These are phyloP conservation scores for Nasonia oneida DNA, from an alignment of 2,888 invertebrate species.

Conservation along the genomic window DNA sequence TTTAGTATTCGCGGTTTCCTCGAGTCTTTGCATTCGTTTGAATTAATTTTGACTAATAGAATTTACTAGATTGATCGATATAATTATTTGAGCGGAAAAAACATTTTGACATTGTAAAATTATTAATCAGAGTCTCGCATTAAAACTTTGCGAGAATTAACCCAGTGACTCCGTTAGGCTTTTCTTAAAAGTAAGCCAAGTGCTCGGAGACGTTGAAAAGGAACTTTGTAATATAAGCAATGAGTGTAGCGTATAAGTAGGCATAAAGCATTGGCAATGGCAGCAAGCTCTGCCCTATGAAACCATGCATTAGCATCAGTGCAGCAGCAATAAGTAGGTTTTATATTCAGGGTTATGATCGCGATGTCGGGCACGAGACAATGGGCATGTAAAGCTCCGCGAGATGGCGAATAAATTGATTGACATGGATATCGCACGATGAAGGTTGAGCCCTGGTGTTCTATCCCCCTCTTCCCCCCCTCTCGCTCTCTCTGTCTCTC, in stretches of 20 bases:
- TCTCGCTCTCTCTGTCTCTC: not conserved
- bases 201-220: not conserved
- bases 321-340: conserved; percentile 11
- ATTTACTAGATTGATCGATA: too few relatives aligned
- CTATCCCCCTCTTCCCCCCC: conserved; percentile 64
- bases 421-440: conserved; percentile 68
- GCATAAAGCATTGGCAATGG: conserved; percentile 41
- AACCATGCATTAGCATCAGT: conserved; percentile 17
- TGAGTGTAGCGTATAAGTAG: conserved; percentile 8
- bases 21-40: not conserved
- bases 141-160: not conserved
- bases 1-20: not conserved
- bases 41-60: too few relatives aligned
- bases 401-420: conserved; percentile 65
- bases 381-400: conserved; percentile 34
- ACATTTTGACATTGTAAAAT: not conserved
- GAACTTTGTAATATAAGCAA: conserved; percentile 1
- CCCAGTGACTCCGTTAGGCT: too few relatives aligned
- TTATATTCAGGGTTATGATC: conserved; percentile 44
- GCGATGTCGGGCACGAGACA: conserved; percentile 18
- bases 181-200: conserved; percentile 2
- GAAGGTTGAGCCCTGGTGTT: conserved; percentile 61
- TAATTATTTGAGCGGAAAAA: not conserved
- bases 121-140: not conserved
- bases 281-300: conserved; percentile 34